These are phyloP conservation scores for Drosophila longiperda DNA, from an alignment of 2,888 invertebrate genomes.

Conservation along the genomic window DNA sequence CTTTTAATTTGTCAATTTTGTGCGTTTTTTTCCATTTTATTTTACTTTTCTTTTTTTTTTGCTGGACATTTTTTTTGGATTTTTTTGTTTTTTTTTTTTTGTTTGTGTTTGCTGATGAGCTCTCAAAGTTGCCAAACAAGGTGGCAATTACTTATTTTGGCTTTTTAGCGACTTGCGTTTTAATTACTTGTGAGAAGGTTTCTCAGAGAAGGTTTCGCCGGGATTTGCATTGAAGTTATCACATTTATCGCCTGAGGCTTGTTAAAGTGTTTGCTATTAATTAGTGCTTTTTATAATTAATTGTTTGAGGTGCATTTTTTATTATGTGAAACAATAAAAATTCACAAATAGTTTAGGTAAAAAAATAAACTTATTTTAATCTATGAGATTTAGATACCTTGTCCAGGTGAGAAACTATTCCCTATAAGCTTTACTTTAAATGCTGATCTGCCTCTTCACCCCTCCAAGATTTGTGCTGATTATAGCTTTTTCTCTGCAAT, in stretches of 20 bases:
- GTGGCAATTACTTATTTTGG: slow-evolving; percentile 79
- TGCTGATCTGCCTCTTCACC: neutral
- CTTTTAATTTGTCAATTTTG: slow-evolving; percentile 79
- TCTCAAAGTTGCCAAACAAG: slow-evolving; percentile 69
- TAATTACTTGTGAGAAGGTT: slow-evolving; percentile 56
- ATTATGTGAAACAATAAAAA: neutral
- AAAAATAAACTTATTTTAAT: neutral
- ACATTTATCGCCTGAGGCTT: slow-evolving; percentile 16
- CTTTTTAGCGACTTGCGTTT: slow-evolving; percentile 53
- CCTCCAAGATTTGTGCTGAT: neutral
- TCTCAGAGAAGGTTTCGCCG: slow-evolving; percentile 7
- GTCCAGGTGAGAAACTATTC: neutral
- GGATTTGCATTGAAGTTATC: slow-evolving; percentile 36
- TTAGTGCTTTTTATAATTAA: neutral
- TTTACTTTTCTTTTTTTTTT: slow-evolving; percentile 18
- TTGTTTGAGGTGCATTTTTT: neutral
- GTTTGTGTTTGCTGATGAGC: slow-evolving; percentile 69
- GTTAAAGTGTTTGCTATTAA: slow-evolving; percentile 4
- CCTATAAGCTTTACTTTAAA: neutral
- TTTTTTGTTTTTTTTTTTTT: neutral
- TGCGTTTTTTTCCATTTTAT: slow-evolving; percentile 36
- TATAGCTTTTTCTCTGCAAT: neutral
- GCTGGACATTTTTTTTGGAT: slow-evolving; percentile 13
- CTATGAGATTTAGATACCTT: neutral
- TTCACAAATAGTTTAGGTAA: neutral